These are phyloP conservation scores for Penaeus chinensis DNA, from an alignment of 1,140 invertebrate species.

Conservation along the genomic window DNA sequence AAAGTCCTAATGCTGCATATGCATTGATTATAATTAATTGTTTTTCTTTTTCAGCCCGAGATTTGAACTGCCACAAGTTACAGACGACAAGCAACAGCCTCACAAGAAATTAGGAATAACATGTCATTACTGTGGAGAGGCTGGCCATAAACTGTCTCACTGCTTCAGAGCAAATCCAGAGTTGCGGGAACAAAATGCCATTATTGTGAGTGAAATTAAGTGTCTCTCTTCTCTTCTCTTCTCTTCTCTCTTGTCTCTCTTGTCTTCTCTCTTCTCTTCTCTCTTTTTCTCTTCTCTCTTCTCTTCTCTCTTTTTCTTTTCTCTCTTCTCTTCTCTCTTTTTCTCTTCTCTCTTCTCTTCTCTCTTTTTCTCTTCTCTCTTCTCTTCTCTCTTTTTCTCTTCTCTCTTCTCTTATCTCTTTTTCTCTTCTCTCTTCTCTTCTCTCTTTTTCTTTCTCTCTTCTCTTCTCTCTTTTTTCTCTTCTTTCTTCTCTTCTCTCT, in stretches of 20 bases:
- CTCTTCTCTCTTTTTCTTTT: no score
- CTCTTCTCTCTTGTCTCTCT: neutral
- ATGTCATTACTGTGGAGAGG: slow-evolving; percentile 96
- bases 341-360: no score
- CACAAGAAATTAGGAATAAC: slow-evolving; percentile 85
- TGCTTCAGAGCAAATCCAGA: slow-evolving; percentile 88
- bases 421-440: no score
- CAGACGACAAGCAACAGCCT: slow-evolving; percentile 80
- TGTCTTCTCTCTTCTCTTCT: neutral
- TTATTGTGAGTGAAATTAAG: slow-evolving; percentile 52
- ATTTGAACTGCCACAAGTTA: slow-evolving; percentile 92
- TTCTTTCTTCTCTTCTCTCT: no score
- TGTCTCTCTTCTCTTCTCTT: neutral
- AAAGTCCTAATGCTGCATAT: no score
- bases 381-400: no score
- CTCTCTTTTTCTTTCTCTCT: no score
- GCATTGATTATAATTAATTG: slow-evolving; percentile 20
- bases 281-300: neutral
- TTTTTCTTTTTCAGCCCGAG: slow-evolving; percentile 76
- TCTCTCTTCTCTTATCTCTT: no score
- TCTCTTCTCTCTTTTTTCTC: no score
- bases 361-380: no score
- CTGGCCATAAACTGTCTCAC: slow-evolving; percentile 92
- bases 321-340: no score
- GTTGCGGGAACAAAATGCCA: slow-evolving; percentile 72